These are phyloP conservation scores for Halictus quadricinctus DNA, from an alignment of 2,888 invertebrate species.

Conservation along the genomic window DNA sequence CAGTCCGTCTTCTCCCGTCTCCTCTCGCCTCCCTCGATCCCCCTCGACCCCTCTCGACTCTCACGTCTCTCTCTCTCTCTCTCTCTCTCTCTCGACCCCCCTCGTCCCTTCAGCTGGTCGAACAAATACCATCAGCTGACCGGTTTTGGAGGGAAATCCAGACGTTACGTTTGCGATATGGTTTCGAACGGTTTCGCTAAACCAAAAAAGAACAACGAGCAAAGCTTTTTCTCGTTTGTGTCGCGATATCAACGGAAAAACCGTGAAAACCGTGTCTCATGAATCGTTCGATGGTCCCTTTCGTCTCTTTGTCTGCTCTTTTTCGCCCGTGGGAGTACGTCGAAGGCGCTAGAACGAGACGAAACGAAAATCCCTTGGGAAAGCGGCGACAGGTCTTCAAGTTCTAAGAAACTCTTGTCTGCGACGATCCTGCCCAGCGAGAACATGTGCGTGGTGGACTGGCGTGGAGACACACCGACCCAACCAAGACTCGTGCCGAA, in stretches of 20 bases:
- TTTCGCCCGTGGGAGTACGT: constrained; percentile 1
- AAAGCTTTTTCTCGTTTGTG: not conserved
- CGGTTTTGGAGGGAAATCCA: constrained; percentile 70
- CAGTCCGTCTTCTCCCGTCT: not conserved
- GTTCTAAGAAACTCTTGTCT: constrained; percentile 21
- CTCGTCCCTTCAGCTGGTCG: constrained; percentile 63
- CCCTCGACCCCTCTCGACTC: not conserved
- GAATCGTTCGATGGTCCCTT: not conserved
- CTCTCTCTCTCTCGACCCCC: not conserved
- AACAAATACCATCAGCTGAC: constrained; percentile 66
- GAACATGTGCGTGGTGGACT: constrained; percentile 18
- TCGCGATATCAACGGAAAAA: not conserved
- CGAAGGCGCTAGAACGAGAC: not conserved
- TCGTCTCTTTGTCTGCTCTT: not conserved
- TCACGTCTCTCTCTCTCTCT: not conserved
- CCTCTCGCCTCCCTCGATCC: not conserved
- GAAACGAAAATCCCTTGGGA: constrained; percentile 23
- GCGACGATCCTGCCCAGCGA: not conserved
- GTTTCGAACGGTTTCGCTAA: constrained; percentile 17
- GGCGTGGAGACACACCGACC: not conserved
- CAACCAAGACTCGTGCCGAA: constrained; percentile 2
- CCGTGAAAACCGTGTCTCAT: not conserved
- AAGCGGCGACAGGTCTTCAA: constrained; percentile 25
- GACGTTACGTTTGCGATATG: constrained; percentile 5
- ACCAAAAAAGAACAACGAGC: not conserved